phyloP scores from a whole-genome alignment of 2,888 invertebrate species.

The Diabrotica balteata region DNA sequence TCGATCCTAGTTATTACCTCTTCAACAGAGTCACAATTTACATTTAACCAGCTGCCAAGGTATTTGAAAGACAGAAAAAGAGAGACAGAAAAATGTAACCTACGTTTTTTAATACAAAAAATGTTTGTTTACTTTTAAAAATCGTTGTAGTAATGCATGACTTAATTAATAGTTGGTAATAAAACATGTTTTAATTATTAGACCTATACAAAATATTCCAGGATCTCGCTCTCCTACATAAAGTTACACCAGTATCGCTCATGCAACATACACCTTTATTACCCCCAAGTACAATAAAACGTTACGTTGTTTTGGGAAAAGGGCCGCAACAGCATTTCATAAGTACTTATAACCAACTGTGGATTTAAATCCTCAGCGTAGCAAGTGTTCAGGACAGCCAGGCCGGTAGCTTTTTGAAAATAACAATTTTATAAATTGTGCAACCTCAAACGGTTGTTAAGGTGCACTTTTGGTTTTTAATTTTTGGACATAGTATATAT shows the following conservation, averaged over 20 bases:
- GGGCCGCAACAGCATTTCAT: constrained; percentile 8
- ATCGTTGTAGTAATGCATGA: no score
- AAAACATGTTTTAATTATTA: no score
- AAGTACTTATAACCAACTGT: constrained; percentile 16
- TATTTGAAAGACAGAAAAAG: no score
- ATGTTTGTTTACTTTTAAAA: no score
- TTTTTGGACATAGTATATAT: no score
- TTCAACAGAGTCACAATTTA: no score
- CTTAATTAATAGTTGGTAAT: no score
- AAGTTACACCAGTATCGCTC: not conserved
- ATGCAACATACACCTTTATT: constrained; percentile 14
- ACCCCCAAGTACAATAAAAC: constrained; percentile 18
- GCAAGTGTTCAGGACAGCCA: constrained; percentile 4
- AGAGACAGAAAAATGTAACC: no score
- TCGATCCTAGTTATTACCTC: no score
- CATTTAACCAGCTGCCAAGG: no score
- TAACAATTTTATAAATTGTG: constrained; percentile 6
- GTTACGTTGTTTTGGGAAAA: constrained; percentile 16
- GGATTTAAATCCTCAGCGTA: constrained; percentile 6
- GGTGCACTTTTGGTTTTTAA: no score
- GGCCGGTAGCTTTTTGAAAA: not conserved
- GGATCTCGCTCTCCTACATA: not conserved
- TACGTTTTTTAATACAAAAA: no score
- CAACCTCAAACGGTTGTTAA: not conserved
- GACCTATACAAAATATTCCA: not conserved